A percentile compares a stretch with the other conserved stretches of the same genome.
phyloP scores from a whole-genome alignment of 2,797 vertebrate genomes.

The Enoplosus armatus region DNA sequence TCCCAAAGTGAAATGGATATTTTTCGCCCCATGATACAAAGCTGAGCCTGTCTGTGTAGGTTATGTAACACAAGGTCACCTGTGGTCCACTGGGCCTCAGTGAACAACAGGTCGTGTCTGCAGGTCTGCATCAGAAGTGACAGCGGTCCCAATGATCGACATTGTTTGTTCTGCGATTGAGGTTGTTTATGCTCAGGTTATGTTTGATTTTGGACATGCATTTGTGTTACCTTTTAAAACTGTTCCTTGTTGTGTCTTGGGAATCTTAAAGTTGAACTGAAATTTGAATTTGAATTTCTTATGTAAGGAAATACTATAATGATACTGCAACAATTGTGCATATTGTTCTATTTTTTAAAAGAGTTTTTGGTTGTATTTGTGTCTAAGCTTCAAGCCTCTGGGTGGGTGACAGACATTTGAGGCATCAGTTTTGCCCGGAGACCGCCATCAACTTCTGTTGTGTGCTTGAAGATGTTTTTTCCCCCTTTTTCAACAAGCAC shows the following conservation, averaged over 20 bases:
- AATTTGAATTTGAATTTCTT: neutral
- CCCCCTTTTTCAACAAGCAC: no score
- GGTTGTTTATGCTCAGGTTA: neutral
- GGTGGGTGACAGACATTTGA: neutral
- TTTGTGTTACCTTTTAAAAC: constrained; percentile 3
- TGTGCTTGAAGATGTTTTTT: neutral
- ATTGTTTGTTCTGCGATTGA: neutral
- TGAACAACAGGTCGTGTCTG: constrained; percentile 14
- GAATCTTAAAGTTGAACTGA: neutral
- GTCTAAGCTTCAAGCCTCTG: neutral
- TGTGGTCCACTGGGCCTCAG: constrained; percentile 38
- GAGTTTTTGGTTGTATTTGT: neutral
- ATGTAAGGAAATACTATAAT: neutral
- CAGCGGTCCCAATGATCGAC: neutral
- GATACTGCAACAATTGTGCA: neutral
- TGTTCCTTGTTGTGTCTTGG: neutral
- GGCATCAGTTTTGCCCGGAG: no score
- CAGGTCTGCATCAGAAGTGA: neutral
- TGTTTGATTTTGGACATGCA: neutral
- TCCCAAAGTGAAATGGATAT: constrained; percentile 56
- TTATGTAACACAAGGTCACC: constrained; percentile 58
- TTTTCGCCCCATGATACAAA: constrained; percentile 42
- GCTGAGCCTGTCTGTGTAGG: constrained; percentile 34
- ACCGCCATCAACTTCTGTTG: neutral
- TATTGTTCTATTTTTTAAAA: neutral